Evolutionary conservation across 2,888 invertebrate species (phyloP).

Genomic region (Erebia ligea): DNA sequence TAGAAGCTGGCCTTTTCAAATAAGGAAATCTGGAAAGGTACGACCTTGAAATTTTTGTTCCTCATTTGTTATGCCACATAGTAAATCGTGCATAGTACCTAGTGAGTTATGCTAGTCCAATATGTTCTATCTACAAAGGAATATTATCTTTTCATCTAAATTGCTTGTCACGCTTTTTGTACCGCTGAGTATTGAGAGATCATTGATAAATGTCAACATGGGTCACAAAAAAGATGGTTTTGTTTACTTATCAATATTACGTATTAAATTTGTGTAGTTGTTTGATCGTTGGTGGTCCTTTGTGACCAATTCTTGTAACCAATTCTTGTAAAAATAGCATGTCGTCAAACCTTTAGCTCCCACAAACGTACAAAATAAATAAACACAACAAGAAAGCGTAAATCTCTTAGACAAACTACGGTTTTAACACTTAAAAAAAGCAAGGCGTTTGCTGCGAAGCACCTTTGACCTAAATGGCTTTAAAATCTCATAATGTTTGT

Average conservation of each 20-base stretch:
- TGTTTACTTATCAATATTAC: not conserved
- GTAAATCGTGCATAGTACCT: not conserved
- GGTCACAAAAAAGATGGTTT: not conserved
- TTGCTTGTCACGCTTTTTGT: conserved; percentile 19
- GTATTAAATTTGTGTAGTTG: not conserved
- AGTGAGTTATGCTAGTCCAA: not conserved
- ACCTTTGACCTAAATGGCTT: conserved; percentile 33
- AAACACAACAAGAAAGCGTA: not conserved
- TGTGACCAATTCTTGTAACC: not conserved
- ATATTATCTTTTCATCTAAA: conserved; percentile 19
- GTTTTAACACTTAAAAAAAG: conserved; percentile 30
- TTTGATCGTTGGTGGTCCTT: conserved; percentile 2
- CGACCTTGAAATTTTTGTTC: conserved; percentile 16
- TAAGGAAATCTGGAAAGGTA: conserved; percentile 26
- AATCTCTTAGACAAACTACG: conserved; percentile 3
- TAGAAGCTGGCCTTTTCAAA: conserved; percentile 29
- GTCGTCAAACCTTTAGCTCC: not conserved
- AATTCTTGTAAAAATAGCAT: not conserved
- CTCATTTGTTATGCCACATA: not conserved
- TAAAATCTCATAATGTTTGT: conserved; percentile 26
- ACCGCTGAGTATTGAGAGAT: not conserved
- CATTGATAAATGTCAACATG: conserved; percentile 19
- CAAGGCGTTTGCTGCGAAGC: conserved; percentile 17
- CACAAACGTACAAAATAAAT: not conserved
- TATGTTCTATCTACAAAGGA: conserved; percentile 11